phyloP scores from a whole-genome alignment of 2,888 invertebrate genomes.

The Synergus gifuensis region DNA sequence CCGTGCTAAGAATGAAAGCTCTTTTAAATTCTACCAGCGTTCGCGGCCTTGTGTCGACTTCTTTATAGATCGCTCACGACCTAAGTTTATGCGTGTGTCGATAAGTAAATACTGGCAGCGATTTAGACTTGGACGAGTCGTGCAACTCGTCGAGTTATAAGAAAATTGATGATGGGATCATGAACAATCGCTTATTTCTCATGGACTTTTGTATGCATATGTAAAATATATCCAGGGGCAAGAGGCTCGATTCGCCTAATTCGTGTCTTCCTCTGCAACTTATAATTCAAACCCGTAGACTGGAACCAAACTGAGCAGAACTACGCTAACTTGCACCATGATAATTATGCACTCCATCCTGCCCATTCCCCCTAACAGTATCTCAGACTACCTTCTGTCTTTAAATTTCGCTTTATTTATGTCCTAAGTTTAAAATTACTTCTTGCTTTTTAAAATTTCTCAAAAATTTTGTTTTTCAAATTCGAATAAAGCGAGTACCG shows the following conservation, averaged over 20 bases:
- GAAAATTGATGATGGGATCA: slow-evolving; percentile 55
- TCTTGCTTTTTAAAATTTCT: too few relatives aligned
- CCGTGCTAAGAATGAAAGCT: slow-evolving; percentile 18
- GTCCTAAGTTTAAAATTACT: slow-evolving; percentile 12
- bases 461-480: too few relatives aligned
- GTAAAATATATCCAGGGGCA: slow-evolving; percentile 30
- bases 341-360: slow-evolving; percentile 77
- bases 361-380: slow-evolving; percentile 57
- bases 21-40: slow-evolving; percentile 8
- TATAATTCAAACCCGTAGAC: slow-evolving; percentile 78
- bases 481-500: too few relatives aligned
- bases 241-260: slow-evolving; percentile 67
- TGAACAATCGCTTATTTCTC: slow-evolving; percentile 52
- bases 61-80: slow-evolving; percentile 22
- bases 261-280: slow-evolving; percentile 77
- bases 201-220: slow-evolving; percentile 46
- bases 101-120: slow-evolving; percentile 21
- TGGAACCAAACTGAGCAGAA: slow-evolving; percentile 76
- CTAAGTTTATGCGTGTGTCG: slow-evolving; percentile 1
- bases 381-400: slow-evolving; percentile 66
- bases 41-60: slow-evolving; percentile 7
- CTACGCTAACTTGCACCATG: slow-evolving; percentile 75
- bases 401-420: slow-evolving; percentile 77
- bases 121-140: not conserved
- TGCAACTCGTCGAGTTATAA: slow-evolving; percentile 27